These are phyloP conservation scores for Seira sanloemensis DNA, from an alignment of 2,888 invertebrate genomes.

Conservation along the genomic window DNA sequence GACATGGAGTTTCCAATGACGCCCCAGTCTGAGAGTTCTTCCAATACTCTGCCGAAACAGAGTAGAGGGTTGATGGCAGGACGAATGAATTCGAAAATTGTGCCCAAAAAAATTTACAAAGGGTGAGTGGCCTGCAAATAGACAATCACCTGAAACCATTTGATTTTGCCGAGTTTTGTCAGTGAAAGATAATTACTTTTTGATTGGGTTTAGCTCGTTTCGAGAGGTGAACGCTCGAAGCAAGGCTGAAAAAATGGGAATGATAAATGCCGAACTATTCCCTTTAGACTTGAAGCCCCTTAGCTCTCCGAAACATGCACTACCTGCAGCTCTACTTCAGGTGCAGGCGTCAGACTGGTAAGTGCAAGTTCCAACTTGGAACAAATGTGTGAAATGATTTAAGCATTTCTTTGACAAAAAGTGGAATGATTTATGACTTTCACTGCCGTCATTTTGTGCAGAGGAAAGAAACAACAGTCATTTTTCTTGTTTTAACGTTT, in stretches of 20 bases:
- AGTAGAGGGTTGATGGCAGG: slow-evolving; percentile 57
- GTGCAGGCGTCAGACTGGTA: slow-evolving; percentile 85
- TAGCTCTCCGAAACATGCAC: slow-evolving; percentile 82
- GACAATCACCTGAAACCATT: background rate
- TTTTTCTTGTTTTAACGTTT: background rate
- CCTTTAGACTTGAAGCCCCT: slow-evolving; percentile 77
- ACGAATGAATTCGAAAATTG: slow-evolving; percentile 55
- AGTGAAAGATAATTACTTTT: background rate
- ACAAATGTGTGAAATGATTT: background rate
- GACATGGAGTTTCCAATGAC: slow-evolving; percentile 63
- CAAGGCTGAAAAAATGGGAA: slow-evolving; percentile 47
- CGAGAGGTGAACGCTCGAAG: slow-evolving; percentile 65
- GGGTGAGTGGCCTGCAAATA: slow-evolving; percentile 61
- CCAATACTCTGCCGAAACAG: slow-evolving; percentile 60
- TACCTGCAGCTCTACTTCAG: slow-evolving; percentile 81
- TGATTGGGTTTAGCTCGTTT: slow-evolving; percentile 59
- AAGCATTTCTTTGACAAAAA: background rate
- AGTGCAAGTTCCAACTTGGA: slow-evolving; percentile 52
- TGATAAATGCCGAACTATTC: slow-evolving; percentile 68
- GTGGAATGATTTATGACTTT: background rate
- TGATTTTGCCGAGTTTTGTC: background rate
- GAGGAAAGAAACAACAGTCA: background rate
- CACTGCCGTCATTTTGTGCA: background rate
- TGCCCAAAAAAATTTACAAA: slow-evolving; percentile 70
- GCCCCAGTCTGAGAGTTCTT: slow-evolving; percentile 53